Percentiles rank a stretch among this genome's conserved stretches.
Conservation (phyloP, 2,113 vertebrate species). For the Chaetorhynchus papuensis region DNA sequence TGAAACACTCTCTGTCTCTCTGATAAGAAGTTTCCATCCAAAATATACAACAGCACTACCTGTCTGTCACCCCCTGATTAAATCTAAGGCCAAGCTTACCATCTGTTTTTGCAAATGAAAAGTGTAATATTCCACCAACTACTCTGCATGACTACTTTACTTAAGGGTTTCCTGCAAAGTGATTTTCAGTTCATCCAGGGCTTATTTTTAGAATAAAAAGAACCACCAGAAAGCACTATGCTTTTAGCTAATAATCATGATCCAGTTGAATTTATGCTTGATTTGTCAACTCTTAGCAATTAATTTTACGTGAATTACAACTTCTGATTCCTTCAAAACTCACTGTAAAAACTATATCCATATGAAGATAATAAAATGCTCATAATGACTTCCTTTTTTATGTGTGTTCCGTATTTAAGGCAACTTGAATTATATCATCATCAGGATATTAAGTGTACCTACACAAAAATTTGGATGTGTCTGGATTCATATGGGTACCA, state of each 20-base stretch:
- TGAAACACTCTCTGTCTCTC: constrained; percentile 63
- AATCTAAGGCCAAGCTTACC: constrained; percentile 83
- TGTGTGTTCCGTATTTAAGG: neutral
- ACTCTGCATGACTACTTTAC: constrained; percentile 63
- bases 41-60: constrained; percentile 77
- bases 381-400: neutral
- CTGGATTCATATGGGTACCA: neutral
- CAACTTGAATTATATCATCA: neutral
- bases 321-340: neutral
- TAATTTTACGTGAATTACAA: constrained; percentile 46
- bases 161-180: constrained; percentile 72
- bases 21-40: constrained; percentile 78
- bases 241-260: constrained; percentile 62
- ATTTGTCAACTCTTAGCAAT: constrained; percentile 54
- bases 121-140: constrained; percentile 63
- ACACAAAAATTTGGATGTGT: neutral
- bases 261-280: constrained; percentile 30
- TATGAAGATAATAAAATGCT: neutral
- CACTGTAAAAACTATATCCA: neutral
- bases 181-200: constrained; percentile 50
- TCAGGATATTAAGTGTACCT: neutral
- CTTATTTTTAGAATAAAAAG: constrained; percentile 66
- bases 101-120: constrained; percentile 83
- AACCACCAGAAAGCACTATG: constrained; percentile 49
- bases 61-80: constrained; percentile 75